Evolutionary conservation across 2,888 invertebrate genomes (phyloP).

Genomic region (Baronia brevicornis): DNA sequence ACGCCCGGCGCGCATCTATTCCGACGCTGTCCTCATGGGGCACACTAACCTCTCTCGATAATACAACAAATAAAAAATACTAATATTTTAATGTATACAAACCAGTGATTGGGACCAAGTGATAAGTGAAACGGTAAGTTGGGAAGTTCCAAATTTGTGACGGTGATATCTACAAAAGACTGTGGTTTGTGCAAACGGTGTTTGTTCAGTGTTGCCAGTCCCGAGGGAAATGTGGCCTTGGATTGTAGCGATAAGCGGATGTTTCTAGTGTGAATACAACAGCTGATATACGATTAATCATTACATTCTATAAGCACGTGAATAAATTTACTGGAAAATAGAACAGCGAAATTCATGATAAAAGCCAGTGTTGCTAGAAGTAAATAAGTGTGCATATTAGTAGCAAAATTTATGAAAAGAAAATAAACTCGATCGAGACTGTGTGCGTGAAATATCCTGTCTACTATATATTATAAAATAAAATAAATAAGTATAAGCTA

Average conservation of each 20-base stretch:
- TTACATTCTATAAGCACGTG: constrained; percentile 12
- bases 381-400: constrained; percentile 25
- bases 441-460: not conserved
- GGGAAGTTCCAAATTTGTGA: constrained; percentile 29
- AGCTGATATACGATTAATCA: constrained; percentile 26
- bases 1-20: constrained; percentile 67
- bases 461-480: not conserved
- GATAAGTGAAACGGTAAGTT: constrained; percentile 74
- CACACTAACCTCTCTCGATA: constrained; percentile 69
- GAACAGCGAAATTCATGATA: constrained; percentile 23
- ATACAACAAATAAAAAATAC: constrained; percentile 44
- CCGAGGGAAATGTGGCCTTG: constrained; percentile 31
- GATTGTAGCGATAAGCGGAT: constrained; percentile 41
- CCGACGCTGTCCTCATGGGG: constrained; percentile 69
- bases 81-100: constrained; percentile 34
- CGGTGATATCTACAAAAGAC: constrained; percentile 49
- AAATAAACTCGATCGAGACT: too few relatives aligned
- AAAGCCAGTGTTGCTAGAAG: constrained; percentile 54
- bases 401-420: constrained; percentile 3
- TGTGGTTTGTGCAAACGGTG: constrained; percentile 61
- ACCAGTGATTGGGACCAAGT: constrained; percentile 69
- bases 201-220: constrained; percentile 53
- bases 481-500: too few relatives aligned
- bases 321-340: constrained; percentile 16
- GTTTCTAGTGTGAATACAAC: constrained; percentile 26